Evolutionary conservation across 1,140 invertebrate genomes (phyloP), one percentile per base, ranked within the genome.

Genomic region (Oppia nitens): DNA sequence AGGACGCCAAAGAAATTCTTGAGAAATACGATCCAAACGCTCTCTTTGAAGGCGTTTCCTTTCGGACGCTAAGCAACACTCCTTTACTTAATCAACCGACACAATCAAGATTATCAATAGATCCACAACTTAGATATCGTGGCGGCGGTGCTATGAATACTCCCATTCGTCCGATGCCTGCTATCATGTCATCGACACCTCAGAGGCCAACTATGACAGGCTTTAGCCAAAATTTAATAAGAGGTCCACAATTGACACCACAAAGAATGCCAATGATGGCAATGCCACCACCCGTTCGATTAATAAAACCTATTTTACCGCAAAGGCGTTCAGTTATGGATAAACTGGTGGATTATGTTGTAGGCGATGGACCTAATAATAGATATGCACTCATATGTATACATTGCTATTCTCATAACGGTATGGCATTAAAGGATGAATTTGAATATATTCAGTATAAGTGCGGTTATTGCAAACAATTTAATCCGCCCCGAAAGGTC

Each of bases 361-460:
- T 98, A 21, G 93, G 90, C 32, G 94, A 98, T 76, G 93, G 92
- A 24, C 91, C 93, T 52, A 81, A 82, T 60, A 89, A 94, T 76
- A 79, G 92, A 63, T 96, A 85, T 73, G 94, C 92, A 40, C 77
- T 98, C 53, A 93, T 98, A 68, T 98, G 95, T 73, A 77, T 77
- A 28, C 77, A 85, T 60, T 98, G 95, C 71, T 78, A 78, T 59
- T 82, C 82, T 12, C 94, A 98, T 70, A 98, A 98, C 75, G 94
- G 95, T 63, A 96, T 98, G 91, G 87, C 92, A 20, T 76, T 95
- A 4, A 81, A 83, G 68, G 93, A 98, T 72, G 95, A 98, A 68
- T 98, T 93, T 75, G 90, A 94, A 69, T 96, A 85, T 74, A 77
- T 91, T 75, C 83, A 82, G 55, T 94, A 86, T 71, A 75, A 81